Evolutionary conservation across 2,888 invertebrate genomes (phyloP), one percentile per base, ranked within the genome.

Genomic region (Cheilosia soror): DNA sequence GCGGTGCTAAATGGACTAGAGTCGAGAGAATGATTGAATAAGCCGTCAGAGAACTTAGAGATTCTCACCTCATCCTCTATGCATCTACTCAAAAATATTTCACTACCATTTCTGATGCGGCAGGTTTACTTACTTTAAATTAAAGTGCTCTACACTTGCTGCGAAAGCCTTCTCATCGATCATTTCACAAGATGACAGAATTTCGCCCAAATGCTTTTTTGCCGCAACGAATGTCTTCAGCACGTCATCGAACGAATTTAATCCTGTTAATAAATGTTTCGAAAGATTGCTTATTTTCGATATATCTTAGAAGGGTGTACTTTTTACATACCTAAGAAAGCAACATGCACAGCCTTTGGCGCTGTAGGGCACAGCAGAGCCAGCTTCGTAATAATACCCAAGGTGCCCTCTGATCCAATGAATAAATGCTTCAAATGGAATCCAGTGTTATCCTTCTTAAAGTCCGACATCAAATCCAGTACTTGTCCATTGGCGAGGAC

Each of bases 371-470:
- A 99, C 75, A 97, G 95, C 82, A 99, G 95, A 2, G 97, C 96
- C 5, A 98, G 95, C 93, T 97, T 97, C 0, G 99, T 99, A 6
- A 99, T 95, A 5, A 99, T 92, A 13, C 99, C 99, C 66, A 99
- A 93, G 0, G 98, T 98, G 58, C 99, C 99, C 93, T 99, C 99
- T 0, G 98, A 98, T 13, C 99, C 99, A 88, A 99, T 97, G 90
- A 99, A 99, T 81, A 99, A 92, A 92, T 99, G 98, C 90, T 98
- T 98, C 88, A 99, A 93, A 90, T 99, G 98, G 91, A 98, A 98
- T 0, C 99, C 99, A 0, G 99, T 99, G 91, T 99, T 99, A 92
- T 99, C 99, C 92, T 99, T 99, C 90, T 98, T 96, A 88, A 99
- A 93, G 0, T 96, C 94, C 77, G 95, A 96, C 90, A 99, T 94